Conservation (phyloP, 2,113 vertebrate species). For the Anolis carolinensis region DNA sequence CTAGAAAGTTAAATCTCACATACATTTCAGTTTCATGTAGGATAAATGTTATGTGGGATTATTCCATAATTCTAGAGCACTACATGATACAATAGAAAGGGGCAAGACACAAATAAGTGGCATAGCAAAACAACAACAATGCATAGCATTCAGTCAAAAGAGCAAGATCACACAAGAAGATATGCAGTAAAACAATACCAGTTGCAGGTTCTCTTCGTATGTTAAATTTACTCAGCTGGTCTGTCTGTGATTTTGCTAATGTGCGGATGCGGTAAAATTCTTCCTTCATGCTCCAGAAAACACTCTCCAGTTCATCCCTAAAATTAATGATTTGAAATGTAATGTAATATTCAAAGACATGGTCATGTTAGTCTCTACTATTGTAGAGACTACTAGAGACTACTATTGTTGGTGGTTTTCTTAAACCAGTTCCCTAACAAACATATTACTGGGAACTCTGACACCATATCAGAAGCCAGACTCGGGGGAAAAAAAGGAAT, state of each 20-base stretch:
- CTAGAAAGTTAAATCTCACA: not conserved
- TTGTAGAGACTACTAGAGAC: too few relatives aligned
- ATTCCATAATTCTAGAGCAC: slow-evolving; percentile 60
- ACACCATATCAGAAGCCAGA: slow-evolving; percentile 5
- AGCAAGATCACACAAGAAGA: slow-evolving; percentile 73
- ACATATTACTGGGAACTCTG: slow-evolving; percentile 37
- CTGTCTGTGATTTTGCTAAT: slow-evolving; percentile 90
- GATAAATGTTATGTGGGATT: not conserved
- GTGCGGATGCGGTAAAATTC: slow-evolving; percentile 89
- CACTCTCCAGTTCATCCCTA: slow-evolving; percentile 85
- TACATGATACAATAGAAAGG: slow-evolving; percentile 70
- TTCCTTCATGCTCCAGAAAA: slow-evolving; percentile 90
- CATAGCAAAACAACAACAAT: slow-evolving; percentile 67
- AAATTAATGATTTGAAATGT: slow-evolving; percentile 68
- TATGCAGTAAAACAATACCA: slow-evolving; percentile 83
- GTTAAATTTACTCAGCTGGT: slow-evolving; percentile 89
- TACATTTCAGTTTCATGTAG: too few relatives aligned
- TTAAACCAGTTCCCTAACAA: slow-evolving; percentile 12
- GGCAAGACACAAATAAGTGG: slow-evolving; percentile 62
- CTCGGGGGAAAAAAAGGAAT: not conserved
- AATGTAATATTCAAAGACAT: slow-evolving; percentile 23
- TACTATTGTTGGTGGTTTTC: too few relatives aligned
- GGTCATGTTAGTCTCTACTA: too few relatives aligned
- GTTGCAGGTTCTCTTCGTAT: slow-evolving; percentile 81
- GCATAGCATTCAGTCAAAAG: slow-evolving; percentile 68